Percentiles rank a stretch among this genome's conserved stretches.
Conservation (phyloP, 2,797 vertebrate species). For the Crenichthys baileyi region DNA sequence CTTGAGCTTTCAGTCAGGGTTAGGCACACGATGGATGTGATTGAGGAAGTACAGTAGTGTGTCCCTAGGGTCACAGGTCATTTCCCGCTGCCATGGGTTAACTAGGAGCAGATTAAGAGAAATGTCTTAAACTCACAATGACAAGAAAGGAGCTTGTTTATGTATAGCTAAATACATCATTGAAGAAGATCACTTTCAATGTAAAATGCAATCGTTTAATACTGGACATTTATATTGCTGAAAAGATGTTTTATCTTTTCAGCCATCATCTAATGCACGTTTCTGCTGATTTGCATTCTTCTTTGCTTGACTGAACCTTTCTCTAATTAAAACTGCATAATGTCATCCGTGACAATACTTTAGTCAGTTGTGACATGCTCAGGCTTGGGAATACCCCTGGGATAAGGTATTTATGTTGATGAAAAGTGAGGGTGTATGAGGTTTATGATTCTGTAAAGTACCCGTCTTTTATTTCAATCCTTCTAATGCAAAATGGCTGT, state of each 20-base stretch:
- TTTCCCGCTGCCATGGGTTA: slow-evolving; percentile 77
- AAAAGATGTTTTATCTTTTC: neutral
- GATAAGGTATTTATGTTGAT: slow-evolving; percentile 63
- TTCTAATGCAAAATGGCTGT: slow-evolving; percentile 69
- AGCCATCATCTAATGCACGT: neutral
- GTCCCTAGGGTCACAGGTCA: slow-evolving; percentile 71
- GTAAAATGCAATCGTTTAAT: neutral
- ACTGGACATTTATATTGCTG: neutral
- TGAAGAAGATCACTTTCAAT: slow-evolving; percentile 16
- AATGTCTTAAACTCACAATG: slow-evolving; percentile 58
- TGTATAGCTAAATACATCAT: slow-evolving; percentile 8
- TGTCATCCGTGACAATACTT: slow-evolving; percentile 37
- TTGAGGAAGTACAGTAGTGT: slow-evolving; percentile 82
- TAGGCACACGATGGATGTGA: slow-evolving; percentile 76
- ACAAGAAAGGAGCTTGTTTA: slow-evolving; percentile 45
- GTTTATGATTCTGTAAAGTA: slow-evolving; percentile 63
- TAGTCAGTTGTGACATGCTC: slow-evolving; percentile 45
- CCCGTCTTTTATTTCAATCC: slow-evolving; percentile 68
- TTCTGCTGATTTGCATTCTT: slow-evolving; percentile 9
- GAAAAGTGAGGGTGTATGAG: slow-evolving; percentile 57
- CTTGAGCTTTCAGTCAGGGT: slow-evolving; percentile 66
- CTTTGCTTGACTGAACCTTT: slow-evolving; percentile 1
- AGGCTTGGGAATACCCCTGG: slow-evolving; percentile 53
- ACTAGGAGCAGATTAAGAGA: slow-evolving; percentile 75
- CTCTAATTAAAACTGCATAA: slow-evolving; percentile 6